These are phyloP conservation scores for Philonicus albiceps DNA, from an alignment of 2,888 invertebrate species.

Conservation along the genomic window DNA sequence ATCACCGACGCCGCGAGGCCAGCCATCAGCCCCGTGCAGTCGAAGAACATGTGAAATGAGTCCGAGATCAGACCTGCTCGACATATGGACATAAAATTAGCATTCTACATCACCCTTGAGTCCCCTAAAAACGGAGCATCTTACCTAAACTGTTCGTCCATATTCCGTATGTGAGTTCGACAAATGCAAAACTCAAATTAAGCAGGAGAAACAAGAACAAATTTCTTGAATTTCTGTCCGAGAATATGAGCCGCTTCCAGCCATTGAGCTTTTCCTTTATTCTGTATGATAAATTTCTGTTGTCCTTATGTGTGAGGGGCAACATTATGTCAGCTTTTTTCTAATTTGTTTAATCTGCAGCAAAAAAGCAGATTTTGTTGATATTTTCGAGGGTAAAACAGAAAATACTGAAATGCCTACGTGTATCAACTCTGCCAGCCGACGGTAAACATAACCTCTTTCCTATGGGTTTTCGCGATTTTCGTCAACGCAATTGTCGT, in stretches of 20 bases:
- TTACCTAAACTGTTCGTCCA: conserved; percentile 87
- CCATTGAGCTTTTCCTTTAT: conserved; percentile 78
- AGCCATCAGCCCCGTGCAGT: conserved; percentile 94
- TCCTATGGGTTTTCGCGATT: not conserved
- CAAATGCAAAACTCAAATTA: conserved; percentile 96
- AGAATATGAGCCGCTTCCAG: conserved; percentile 86
- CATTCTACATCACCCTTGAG: not conserved
- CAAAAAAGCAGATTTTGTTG: not conserved
- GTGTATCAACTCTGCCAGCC: conserved; percentile 45
- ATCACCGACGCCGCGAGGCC: conserved; percentile 95
- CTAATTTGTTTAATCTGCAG: conserved; percentile 40
- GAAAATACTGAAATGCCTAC: conserved; percentile 40
- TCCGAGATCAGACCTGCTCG: conserved; percentile 91
- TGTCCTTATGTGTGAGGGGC: conserved; percentile 79
- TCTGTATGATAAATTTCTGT: conserved; percentile 70
- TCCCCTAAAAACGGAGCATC: not conserved
- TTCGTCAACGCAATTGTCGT: not conserved
- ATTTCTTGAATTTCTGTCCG: conserved; percentile 93
- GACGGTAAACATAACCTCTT: conserved; percentile 45
- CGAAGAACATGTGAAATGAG: conserved; percentile 99
- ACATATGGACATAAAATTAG: not conserved
- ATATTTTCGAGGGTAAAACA: not conserved
- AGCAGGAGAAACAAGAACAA: conserved; percentile 90
- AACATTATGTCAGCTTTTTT: conserved; percentile 66
- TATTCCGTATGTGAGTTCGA: conserved; percentile 92